Conservation (phyloP, 1,140 invertebrate species). For the Microplitis demolitor region DNA sequence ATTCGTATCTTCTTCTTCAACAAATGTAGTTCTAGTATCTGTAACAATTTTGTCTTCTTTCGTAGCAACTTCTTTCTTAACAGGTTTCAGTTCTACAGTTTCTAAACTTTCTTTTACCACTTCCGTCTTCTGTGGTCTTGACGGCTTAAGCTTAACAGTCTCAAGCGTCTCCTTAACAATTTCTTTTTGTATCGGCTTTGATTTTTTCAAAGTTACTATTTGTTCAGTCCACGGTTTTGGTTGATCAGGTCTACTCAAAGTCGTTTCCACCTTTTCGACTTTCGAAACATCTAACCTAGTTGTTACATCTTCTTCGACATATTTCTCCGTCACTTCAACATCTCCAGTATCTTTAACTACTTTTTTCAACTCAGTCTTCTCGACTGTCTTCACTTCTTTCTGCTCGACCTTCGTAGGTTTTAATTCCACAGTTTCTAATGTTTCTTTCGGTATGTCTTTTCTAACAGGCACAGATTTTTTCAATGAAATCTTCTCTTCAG, state of each 20-base stretch:
- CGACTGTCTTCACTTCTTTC: slow-evolving; percentile 34
- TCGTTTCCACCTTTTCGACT: slow-evolving; percentile 24
- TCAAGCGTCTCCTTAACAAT: slow-evolving; percentile 43
- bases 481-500: slow-evolving; percentile 54
- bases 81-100: slow-evolving; percentile 48
- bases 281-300: slow-evolving; percentile 20
- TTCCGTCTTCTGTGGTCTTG: slow-evolving; percentile 50
- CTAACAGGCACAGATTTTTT: slow-evolving; percentile 43
- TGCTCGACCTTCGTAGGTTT: slow-evolving; percentile 60
- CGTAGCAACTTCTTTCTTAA: slow-evolving; percentile 51
- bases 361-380: neutral
- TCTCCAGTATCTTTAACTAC: neutral
- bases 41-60: slow-evolving; percentile 34
- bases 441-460: slow-evolving; percentile 33
- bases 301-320: slow-evolving; percentile 34
- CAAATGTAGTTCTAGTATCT: slow-evolving; percentile 32
- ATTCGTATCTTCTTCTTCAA: slow-evolving; percentile 8
- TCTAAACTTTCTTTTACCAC: slow-evolving; percentile 50
- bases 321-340: slow-evolving; percentile 22
- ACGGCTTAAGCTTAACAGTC: slow-evolving; percentile 61
- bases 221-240: slow-evolving; percentile 63
- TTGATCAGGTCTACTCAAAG: slow-evolving; percentile 46
- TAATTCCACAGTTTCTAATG: slow-evolving; percentile 51
- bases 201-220: slow-evolving; percentile 48
- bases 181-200: slow-evolving; percentile 47